phyloP scores from a whole-genome alignment of 1,140 invertebrate species.

The Plectus sambesii region DNA sequence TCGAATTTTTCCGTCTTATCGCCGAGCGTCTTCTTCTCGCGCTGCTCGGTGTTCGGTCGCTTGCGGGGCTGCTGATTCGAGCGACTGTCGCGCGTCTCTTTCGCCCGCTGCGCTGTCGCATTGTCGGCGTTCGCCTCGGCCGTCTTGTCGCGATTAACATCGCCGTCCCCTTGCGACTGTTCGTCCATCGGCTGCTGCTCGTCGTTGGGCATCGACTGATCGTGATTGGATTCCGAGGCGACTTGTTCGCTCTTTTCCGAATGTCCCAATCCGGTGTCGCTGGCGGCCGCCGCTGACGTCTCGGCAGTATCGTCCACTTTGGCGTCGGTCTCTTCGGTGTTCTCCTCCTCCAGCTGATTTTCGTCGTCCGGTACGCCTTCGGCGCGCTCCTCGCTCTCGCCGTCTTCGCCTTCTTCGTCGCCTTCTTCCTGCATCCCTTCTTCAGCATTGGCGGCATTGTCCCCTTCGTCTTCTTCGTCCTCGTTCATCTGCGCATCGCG shows the following conservation, averaged over 20 bases:
- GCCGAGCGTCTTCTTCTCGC: slow-evolving; percentile 37
- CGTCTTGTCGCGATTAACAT: slow-evolving; percentile 53
- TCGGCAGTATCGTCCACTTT: slow-evolving; percentile 48
- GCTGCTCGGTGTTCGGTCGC: slow-evolving; percentile 55
- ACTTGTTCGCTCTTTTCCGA: slow-evolving; percentile 56
- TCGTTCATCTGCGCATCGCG: slow-evolving; percentile 34
- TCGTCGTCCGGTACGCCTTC: slow-evolving; percentile 22
- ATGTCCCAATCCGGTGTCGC: slow-evolving; percentile 51
- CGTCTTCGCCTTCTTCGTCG: slow-evolving; percentile 14
- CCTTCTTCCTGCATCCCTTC: slow-evolving; percentile 12
- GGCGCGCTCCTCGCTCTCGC: slow-evolving; percentile 18
- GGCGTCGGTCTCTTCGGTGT: slow-evolving; percentile 42
- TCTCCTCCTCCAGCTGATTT: slow-evolving; percentile 24
- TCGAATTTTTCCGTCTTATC: slow-evolving; percentile 32
- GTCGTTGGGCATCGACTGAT: slow-evolving; percentile 48
- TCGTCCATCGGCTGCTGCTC: slow-evolving; percentile 38
- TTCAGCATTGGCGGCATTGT: slow-evolving; percentile 16
- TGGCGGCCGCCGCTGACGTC: slow-evolving; percentile 42
- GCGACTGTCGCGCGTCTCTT: too few species aligned
- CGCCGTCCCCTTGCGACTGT: slow-evolving; percentile 40
- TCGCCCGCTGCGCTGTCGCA: slow-evolving; percentile 52
- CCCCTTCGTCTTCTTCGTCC: slow-evolving; percentile 40
- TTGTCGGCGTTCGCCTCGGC: slow-evolving; percentile 55
- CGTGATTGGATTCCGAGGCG: slow-evolving; percentile 55
- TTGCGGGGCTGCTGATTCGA: slow-evolving; percentile 55